Percentiles rank a stretch among this genome's conserved stretches.
These are phyloP conservation scores for Styela plicata DNA, from an alignment of 23 tunicate genomes.

Conservation along the genomic window DNA sequence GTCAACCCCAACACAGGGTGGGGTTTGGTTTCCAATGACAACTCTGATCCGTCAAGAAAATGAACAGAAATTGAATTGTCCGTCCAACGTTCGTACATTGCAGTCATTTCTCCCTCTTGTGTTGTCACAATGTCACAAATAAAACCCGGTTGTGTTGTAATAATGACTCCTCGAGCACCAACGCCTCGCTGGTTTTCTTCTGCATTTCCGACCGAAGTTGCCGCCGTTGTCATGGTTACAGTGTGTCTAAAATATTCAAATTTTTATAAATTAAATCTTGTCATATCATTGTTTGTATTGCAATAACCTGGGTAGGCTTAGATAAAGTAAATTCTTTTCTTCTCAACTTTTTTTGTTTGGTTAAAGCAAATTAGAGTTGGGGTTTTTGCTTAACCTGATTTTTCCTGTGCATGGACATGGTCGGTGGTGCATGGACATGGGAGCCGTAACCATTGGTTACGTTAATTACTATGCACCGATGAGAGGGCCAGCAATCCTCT, in stretches of 20 bases:
- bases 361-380: no score
- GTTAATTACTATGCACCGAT: no score
- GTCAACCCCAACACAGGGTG: constrained; percentile 79
- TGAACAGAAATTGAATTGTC: constrained; percentile 86
- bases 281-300: no score
- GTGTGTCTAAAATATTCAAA: constrained; percentile 23
- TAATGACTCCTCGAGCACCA: constrained; percentile 73
- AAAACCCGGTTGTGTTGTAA: constrained; percentile 84
- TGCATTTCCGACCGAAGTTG: constrained; percentile 41
- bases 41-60: constrained; percentile 75
- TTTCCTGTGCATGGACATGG: no score
- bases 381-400: no score
- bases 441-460: no score
- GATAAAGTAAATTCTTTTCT: no score
- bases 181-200: constrained; percentile 50
- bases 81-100: constrained; percentile 75
- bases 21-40: constrained; percentile 81
- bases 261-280: no score
- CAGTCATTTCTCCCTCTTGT: constrained; percentile 72
- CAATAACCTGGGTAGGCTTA: no score
- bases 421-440: no score
- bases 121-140: constrained; percentile 89
- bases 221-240: constrained; percentile 60
- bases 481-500: no score
- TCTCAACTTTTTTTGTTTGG: no score